Conservation (phyloP, 1,140 invertebrate genomes). For the Araneus ventricosus region DNA sequence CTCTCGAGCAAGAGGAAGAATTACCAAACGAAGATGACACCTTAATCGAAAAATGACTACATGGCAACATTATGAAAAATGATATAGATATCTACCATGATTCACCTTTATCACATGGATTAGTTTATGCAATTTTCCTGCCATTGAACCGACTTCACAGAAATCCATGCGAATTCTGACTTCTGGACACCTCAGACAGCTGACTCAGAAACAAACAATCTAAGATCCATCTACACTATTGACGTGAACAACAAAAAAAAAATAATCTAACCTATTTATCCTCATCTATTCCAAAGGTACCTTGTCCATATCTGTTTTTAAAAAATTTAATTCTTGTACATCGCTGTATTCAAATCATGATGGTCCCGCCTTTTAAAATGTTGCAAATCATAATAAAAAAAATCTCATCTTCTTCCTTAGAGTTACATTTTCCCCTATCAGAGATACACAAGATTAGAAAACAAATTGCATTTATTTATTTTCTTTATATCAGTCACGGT, state of each 20-base stretch:
- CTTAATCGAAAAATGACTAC: background rate
- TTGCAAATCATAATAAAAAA: background rate
- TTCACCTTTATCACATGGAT: background rate
- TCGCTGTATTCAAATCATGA: background rate
- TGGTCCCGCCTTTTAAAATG: background rate
- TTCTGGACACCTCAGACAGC: background rate
- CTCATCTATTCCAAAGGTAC: background rate
- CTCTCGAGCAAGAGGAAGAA: no score
- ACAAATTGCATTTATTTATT: slow-evolving; percentile 9
- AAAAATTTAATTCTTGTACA: background rate
- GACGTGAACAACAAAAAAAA: slow-evolving; percentile 1
- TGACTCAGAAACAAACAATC: slow-evolving; percentile 33
- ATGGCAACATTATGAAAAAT: background rate
- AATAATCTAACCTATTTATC: slow-evolving; percentile 21
- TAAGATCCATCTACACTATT: slow-evolving; percentile 6
- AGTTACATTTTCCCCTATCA: slow-evolving; percentile 19
- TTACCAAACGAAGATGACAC: no score
- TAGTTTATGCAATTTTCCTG: background rate
- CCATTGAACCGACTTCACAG: background rate
- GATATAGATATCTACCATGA: background rate
- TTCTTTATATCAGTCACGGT: background rate
- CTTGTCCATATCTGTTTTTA: background rate
- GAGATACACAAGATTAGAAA: background rate
- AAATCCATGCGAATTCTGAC: background rate
- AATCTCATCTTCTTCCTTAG: background rate